Evolutionary conservation across 1,140 invertebrate genomes (phyloP).

Genomic region (Chionoecetes opilio): DNA sequence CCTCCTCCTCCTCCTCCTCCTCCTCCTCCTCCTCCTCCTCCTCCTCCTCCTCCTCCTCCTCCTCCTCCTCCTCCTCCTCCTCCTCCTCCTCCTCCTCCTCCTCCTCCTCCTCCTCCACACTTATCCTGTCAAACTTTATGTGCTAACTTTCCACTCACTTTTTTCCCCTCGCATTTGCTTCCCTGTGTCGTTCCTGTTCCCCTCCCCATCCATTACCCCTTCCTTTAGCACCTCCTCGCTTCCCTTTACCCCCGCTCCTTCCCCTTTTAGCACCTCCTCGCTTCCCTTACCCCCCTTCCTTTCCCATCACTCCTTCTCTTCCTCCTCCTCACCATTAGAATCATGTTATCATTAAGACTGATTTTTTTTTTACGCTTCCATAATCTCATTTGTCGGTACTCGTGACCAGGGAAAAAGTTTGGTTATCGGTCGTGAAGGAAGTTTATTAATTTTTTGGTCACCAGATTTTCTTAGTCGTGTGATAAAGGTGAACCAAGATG

Average conservation of each 20-base stretch:
- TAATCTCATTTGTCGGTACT: slow-evolving; percentile 39
- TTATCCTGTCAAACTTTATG: background rate
- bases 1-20: no score
- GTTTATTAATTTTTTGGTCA: background rate
- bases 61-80: background rate
- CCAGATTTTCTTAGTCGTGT: background rate
- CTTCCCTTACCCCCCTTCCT: background rate
- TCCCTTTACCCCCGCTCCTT: background rate
- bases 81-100: background rate
- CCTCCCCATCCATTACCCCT: background rate
- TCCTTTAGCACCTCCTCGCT: background rate
- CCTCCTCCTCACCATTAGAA: background rate
- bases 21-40: background rate
- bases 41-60: background rate
- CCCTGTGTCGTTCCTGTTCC: background rate
- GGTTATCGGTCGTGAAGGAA: background rate
- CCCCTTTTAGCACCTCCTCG: background rate
- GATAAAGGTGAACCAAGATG: background rate
- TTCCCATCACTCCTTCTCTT: background rate
- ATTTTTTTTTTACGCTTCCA: slow-evolving; percentile 41
- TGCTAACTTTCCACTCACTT: background rate
- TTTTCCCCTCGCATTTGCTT: background rate
- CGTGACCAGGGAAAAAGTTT: slow-evolving; percentile 32
- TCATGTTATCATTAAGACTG: slow-evolving; percentile 41
- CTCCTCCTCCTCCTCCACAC: background rate